Evolutionary conservation across 2,888 invertebrate species (phyloP).

Genomic region (Chironomus riparius): DNA sequence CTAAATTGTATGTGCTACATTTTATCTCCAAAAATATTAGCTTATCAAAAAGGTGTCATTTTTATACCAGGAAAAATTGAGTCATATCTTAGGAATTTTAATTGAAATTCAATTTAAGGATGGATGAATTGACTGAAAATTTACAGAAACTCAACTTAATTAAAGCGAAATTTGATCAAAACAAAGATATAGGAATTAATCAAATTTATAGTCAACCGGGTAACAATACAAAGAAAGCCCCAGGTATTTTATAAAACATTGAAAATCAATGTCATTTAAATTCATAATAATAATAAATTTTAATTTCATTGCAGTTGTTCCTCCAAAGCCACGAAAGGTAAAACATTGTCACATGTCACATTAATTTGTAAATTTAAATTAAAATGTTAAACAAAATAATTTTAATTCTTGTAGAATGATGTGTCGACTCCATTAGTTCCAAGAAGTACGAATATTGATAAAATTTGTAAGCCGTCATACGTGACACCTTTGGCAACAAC

Average conservation of each 20-base stretch:
- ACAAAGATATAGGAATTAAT: background rate
- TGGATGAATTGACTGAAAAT: slow-evolving; percentile 20
- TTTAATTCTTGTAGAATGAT: slow-evolving; percentile 5
- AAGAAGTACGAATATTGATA: slow-evolving; percentile 62
- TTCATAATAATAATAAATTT: background rate
- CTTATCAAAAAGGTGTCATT: background rate
- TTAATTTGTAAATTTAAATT: too few species aligned
- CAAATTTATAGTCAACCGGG: slow-evolving; percentile 14
- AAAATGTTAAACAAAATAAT: background rate
- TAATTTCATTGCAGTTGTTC: slow-evolving; percentile 4
- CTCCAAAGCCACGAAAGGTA: slow-evolving; percentile 17
- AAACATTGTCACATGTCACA: background rate
- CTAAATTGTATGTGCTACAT: too few species aligned
- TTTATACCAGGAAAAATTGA: background rate
- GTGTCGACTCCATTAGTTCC: slow-evolving; percentile 48
- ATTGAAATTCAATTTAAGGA: background rate
- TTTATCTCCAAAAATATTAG: too few species aligned
- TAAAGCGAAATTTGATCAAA: slow-evolving; percentile 15
- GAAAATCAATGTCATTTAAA: too few species aligned
- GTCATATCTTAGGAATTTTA: background rate
- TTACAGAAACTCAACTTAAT: slow-evolving; percentile 10
- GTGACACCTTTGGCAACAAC: background rate
- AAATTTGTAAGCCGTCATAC: slow-evolving; percentile 63
- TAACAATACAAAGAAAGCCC: background rate
- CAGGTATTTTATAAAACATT: background rate